Evolutionary conservation across 2,797 vertebrate species (phyloP), one percentile per base, ranked within the genome.

Genomic region (Melopsittacus undulatus): DNA sequence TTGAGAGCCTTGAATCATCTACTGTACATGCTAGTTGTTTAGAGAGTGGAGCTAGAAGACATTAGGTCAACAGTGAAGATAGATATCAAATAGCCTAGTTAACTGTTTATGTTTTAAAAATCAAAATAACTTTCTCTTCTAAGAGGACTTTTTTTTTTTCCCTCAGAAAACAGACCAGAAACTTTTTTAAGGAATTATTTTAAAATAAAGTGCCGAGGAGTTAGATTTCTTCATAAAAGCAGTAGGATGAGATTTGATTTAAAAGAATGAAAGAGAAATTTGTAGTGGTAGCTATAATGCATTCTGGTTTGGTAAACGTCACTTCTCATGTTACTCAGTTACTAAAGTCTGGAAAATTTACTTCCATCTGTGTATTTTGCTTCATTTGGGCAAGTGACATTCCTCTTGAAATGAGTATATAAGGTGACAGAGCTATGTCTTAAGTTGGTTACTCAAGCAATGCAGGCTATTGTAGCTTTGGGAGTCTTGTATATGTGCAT

Each of bases 1-100:
- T 85, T 95, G 92, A 94, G 79, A 97, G 74, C 87, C 86, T 92
- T 87, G 80, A 92, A 70, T 92, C 78, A 73, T 90, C 84, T 88
- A 8, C 86, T 75, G 14, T 92, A 56, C 59, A 54, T 9, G 15
- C n/a, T 81, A 1, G 89, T 96, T 94, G 94, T 92, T 94, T 94
- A 95, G 94, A 81, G 95, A 92, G 67, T 64, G 61, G 62, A 90
- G 46, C 42, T 80, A n/a, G 46, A 92, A 61, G 78, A 57, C 19
- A 29, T 61, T 42, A 78, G 73, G 62, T 61, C 76, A 70, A 17
- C 42, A 74, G 40, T 78, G 56, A 95, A 81, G 66, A 77, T 49
- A 49, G 61, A 23, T 10, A 45, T 68, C 45, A 69, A 8, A 51
- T 90, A 69, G 10, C 30, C 29, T 78, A 61, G 36, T 74, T 87